Evolutionary conservation across 2,797 vertebrate genomes (phyloP).

Genomic region (Enteromius radiatus): DNA sequence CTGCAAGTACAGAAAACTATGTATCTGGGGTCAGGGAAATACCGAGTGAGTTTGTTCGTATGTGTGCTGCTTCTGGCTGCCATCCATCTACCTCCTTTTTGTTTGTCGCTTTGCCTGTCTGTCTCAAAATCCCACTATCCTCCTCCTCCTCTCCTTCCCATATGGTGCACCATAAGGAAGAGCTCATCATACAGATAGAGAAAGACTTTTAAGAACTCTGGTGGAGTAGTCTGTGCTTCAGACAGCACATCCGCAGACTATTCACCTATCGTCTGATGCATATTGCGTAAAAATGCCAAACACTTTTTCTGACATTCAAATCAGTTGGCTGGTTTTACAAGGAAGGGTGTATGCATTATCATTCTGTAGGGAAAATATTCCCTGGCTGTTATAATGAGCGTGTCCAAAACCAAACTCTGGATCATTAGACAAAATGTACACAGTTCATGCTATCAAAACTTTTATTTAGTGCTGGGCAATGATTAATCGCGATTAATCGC

Average conservation of each 20-base stretch:
- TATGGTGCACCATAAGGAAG: conserved; percentile 61
- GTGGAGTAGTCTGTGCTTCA: background rate
- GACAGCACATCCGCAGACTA: background rate
- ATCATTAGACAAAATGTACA: background rate
- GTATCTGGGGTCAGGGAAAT: conserved; percentile 17
- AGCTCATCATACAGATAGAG: conserved; percentile 32
- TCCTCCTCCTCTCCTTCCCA: conserved; percentile 43
- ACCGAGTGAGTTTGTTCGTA: conserved; percentile 11
- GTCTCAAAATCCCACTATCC: conserved; percentile 37
- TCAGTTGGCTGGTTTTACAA: background rate
- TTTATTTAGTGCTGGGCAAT: too few relatives aligned
- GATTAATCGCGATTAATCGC: too few relatives aligned
- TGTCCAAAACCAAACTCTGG: background rate
- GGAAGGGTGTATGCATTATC: background rate
- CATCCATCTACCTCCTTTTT: conserved; percentile 55
- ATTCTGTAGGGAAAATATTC: background rate
- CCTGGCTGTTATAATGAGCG: background rate
- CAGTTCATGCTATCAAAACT: background rate
- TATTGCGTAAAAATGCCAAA: background rate
- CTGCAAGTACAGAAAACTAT: conserved; percentile 39
- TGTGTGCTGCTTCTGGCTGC: conserved; percentile 38
- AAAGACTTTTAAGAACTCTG: conserved; percentile 31
- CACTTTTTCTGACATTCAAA: conserved; percentile 7
- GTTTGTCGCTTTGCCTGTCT: conserved; percentile 55
- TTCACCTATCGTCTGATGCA: background rate